Percentiles rank a stretch among this genome's conserved stretches.
Evolutionary conservation across 2,113 vertebrate species (phyloP).

Genomic region (Chamaetylas fuelleborni): DNA sequence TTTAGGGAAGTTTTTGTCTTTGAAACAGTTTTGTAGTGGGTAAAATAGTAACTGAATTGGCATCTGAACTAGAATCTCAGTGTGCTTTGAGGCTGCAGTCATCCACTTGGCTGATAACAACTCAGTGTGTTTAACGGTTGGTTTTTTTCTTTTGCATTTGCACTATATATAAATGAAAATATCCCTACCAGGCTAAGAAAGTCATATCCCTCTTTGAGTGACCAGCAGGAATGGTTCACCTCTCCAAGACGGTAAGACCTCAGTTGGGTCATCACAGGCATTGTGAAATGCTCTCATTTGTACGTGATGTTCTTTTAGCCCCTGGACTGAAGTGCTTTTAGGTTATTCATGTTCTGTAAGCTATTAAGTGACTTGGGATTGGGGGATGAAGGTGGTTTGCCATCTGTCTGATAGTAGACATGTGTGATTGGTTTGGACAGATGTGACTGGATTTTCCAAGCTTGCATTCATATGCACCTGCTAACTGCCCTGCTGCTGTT

Average conservation of each 20-base stretch:
- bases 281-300: background rate
- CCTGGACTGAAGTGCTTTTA: background rate
- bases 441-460: background rate
- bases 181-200: background rate
- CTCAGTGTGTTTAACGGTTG: background rate
- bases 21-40: background rate
- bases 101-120: background rate
- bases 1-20: constrained; percentile 29
- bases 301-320: background rate
- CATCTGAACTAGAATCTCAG: constrained; percentile 11
- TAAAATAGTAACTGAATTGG: constrained; percentile 19
- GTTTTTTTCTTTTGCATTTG: background rate
- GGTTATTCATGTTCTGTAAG: background rate
- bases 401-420: background rate
- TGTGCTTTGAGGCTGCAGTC: background rate
- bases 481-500: background rate
- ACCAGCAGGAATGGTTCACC: background rate
- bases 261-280: background rate
- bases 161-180: background rate
- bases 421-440: background rate
- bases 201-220: background rate
- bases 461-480: background rate
- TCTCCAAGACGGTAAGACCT: background rate
- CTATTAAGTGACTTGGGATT: background rate
- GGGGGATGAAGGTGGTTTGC: background rate